Evolutionary conservation across 2,797 vertebrate species (phyloP).

Genomic region (Meda fulgida): DNA sequence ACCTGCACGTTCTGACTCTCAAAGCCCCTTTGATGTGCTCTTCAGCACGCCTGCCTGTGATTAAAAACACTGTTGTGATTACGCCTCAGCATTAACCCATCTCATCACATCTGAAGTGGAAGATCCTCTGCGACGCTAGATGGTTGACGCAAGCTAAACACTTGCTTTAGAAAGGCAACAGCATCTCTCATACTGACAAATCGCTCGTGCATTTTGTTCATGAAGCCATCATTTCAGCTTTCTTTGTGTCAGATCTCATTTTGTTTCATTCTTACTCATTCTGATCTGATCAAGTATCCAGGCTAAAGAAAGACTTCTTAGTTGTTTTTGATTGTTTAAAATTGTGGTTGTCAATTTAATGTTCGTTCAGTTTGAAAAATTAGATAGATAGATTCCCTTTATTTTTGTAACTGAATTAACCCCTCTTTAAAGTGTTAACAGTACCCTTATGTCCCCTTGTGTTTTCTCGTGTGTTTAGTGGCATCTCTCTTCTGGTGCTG

Average conservation of each 20-base stretch:
- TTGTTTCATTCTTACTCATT: slow-evolving; percentile 41
- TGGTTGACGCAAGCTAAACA: slow-evolving; percentile 8
- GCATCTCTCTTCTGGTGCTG: slow-evolving; percentile 94
- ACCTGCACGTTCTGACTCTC: slow-evolving; percentile 46
- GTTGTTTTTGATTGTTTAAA: background rate
- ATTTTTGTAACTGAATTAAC: too few relatives aligned
- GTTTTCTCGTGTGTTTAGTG: slow-evolving; percentile 73
- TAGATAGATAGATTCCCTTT: too few relatives aligned
- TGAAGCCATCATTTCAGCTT: background rate
- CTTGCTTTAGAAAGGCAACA: slow-evolving; percentile 8
- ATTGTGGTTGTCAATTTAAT: background rate
- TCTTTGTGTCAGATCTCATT: background rate
- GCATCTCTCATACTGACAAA: background rate
- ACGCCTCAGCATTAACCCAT: slow-evolving; percentile 36
- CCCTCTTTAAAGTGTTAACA: background rate
- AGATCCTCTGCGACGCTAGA: background rate
- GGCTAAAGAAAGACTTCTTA: background rate
- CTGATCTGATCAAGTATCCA: background rate
- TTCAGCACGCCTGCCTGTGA: slow-evolving; percentile 44
- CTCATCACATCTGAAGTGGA: slow-evolving; percentile 31
- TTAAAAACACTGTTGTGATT: slow-evolving; percentile 45
- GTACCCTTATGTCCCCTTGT: background rate
- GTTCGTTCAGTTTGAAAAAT: background rate
- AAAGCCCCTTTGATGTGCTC: slow-evolving; percentile 51
- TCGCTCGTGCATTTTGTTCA: slow-evolving; percentile 6